Evolutionary conservation across 2,888 invertebrate genomes (phyloP).

Genomic region (Sycophila texana): DNA sequence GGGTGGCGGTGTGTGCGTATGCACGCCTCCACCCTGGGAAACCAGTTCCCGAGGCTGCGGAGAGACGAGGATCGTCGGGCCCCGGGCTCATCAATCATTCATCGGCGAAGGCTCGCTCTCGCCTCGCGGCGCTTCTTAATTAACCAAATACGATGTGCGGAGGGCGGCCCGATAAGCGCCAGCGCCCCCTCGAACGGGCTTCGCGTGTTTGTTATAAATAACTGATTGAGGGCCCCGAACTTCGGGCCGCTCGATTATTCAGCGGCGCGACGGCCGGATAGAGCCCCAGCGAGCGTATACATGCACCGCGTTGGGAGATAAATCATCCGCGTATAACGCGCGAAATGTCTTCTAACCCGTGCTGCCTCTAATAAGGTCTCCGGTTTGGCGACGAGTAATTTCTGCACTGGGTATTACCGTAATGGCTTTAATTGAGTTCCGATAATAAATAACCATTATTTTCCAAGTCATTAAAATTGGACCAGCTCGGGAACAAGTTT

Average conservation of each 20-base stretch:
- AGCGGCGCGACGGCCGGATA: background rate
- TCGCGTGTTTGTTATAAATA: constrained; percentile 50
- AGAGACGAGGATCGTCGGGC: constrained; percentile 16
- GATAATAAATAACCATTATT: too few species aligned
- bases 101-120: constrained; percentile 70
- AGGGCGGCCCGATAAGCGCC: constrained; percentile 62
- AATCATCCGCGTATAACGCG: constrained; percentile 26
- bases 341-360: background rate
- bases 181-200: constrained; percentile 62
- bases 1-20: background rate
- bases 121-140: constrained; percentile 70
- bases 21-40: background rate
- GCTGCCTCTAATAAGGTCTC: too few species aligned
- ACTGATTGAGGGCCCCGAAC: constrained; percentile 57
- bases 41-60: background rate
- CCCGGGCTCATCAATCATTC: constrained; percentile 72
- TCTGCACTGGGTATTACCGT: too few species aligned
- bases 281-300: background rate
- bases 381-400: too few species aligned
- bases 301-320: constrained; percentile 15
- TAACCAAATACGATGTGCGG: constrained; percentile 66
- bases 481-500: too few species aligned
- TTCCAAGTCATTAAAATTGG: too few species aligned
- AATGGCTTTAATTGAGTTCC: too few species aligned
- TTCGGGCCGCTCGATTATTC: constrained; percentile 14